These are phyloP conservation scores for Dicyrtomina minuta DNA, from an alignment of 2,888 invertebrate genomes.

Conservation along the genomic window DNA sequence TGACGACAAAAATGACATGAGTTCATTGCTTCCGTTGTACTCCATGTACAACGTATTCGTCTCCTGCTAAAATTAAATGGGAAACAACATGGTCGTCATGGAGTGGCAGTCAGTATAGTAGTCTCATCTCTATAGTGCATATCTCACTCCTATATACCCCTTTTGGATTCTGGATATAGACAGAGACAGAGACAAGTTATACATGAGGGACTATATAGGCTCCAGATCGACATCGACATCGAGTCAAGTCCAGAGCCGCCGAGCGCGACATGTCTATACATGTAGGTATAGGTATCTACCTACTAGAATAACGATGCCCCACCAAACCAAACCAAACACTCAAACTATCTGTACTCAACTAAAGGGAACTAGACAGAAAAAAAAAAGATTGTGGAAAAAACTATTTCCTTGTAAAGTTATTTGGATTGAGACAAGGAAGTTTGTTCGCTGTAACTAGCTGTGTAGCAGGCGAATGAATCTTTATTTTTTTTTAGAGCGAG, in stretches of 20 bases:
- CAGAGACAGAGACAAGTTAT: background rate
- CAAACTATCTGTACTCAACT: no score
- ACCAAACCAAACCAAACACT: no score
- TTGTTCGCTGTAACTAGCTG: no score
- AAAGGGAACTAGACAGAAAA: no score
- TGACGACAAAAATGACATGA: background rate
- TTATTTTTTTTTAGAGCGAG: no score
- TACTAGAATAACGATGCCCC: no score
- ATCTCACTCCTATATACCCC: no score
- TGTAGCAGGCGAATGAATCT: no score
- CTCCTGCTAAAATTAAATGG: background rate
- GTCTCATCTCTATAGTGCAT: no score
- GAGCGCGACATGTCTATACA: background rate
- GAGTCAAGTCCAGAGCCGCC: background rate
- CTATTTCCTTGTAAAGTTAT: slow-evolving; percentile 5
- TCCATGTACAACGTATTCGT: background rate
- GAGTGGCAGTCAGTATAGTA: no score
- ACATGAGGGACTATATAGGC: background rate
- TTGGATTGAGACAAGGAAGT: background rate
- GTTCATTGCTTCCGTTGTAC: slow-evolving; percentile 1
- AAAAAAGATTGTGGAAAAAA: no score
- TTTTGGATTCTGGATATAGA: no score
- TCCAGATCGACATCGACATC: background rate
- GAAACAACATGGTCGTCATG: background rate
- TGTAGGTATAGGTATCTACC: background rate